These are phyloP conservation scores for Passer domesticus DNA, from an alignment of 2,113 vertebrate species.

Conservation along the genomic window DNA sequence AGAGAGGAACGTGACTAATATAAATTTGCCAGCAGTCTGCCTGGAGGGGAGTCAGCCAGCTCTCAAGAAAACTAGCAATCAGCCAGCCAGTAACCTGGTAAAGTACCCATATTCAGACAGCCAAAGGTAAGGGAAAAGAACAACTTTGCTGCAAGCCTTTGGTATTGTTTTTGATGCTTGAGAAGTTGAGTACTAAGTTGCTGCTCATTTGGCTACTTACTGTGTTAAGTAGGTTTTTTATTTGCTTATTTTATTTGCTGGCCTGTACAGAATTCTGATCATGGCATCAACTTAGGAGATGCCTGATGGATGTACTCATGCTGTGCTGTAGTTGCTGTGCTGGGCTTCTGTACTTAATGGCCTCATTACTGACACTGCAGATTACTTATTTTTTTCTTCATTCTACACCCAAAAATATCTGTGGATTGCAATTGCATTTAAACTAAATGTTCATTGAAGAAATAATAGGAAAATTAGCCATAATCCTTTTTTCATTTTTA, in stretches of 20 bases:
- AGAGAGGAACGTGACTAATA: conserved; percentile 40
- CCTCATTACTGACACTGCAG: neutral
- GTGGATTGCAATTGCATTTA: neutral
- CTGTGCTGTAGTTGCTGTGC: conserved; percentile 22
- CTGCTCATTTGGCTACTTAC: conserved; percentile 32
- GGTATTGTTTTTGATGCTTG: conserved; percentile 42
- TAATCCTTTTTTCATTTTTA: neutral
- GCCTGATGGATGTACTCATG: neutral
- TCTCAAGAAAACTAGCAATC: conserved; percentile 49
- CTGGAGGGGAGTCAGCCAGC: conserved; percentile 38
- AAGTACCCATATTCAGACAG: conserved; percentile 26
- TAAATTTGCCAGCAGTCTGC: conserved; percentile 61
- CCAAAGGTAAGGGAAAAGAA: conserved; percentile 54
- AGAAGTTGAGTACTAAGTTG: neutral
- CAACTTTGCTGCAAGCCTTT: conserved; percentile 21
- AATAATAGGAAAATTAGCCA: neutral
- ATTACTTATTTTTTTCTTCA: neutral
- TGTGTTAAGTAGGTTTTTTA: neutral
- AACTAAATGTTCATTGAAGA: neutral
- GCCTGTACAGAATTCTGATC: neutral
- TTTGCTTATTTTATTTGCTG: conserved; percentile 49
- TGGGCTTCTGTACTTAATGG: neutral
- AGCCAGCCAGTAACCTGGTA: conserved; percentile 55
- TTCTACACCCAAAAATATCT: neutral
- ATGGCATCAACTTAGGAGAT: neutral